Evolutionary conservation across 2,888 invertebrate genomes (phyloP).

Genomic region (Drosophila atripex): DNA sequence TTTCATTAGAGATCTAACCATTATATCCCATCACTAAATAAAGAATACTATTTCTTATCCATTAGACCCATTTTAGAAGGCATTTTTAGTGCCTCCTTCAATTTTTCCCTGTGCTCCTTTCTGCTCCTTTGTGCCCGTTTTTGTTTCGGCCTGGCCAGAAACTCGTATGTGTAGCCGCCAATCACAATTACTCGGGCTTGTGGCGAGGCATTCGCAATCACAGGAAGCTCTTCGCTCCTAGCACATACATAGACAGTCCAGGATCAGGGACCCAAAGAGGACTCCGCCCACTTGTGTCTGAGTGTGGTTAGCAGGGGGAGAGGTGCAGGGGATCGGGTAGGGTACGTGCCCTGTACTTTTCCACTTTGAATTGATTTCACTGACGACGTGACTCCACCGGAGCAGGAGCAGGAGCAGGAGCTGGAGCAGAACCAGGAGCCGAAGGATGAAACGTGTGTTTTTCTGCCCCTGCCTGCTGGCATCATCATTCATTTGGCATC

Average conservation of each 20-base stretch:
- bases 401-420: conserved; percentile 2
- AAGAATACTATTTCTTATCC: neutral
- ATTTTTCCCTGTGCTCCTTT: conserved; percentile 10
- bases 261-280: conserved; percentile 10
- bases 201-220: conserved; percentile 33
- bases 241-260: conserved; percentile 1
- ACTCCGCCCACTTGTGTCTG: conserved; percentile 30
- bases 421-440: neutral
- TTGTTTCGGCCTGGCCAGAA: conserved; percentile 32
- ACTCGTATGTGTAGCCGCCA: conserved; percentile 59
- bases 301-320: conserved; percentile 6
- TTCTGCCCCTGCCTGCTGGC: conserved; percentile 8
- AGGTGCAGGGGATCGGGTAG: conserved; percentile 33
- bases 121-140: conserved; percentile 11
- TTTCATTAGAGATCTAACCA: neutral
- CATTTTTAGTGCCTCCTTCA: neutral
- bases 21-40: neutral
- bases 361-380: conserved; percentile 69
- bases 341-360: conserved; percentile 51
- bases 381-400: conserved; percentile 62
- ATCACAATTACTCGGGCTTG: conserved; percentile 67
- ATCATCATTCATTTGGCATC: conserved; percentile 61
- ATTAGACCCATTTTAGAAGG: neutral
- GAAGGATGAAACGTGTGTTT: neutral
- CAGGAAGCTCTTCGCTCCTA: conserved; percentile 15